These are phyloP conservation scores for Eulemur coronatus DNA, from an alignment of 2,797 vertebrate species.

Conservation along the genomic window DNA sequence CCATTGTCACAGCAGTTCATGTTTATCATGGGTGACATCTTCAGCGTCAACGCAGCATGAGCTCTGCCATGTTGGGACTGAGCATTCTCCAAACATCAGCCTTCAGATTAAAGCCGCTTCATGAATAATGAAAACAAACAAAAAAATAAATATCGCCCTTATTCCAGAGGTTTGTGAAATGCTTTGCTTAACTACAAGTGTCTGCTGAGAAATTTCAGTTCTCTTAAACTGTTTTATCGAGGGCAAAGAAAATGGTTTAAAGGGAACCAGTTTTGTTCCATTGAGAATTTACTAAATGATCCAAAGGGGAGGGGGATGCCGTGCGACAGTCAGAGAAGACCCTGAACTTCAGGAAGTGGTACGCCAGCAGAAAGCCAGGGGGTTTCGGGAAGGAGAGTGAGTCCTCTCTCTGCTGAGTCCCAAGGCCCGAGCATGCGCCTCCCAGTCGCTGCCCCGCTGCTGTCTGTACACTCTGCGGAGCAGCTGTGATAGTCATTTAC, in stretches of 20 bases:
- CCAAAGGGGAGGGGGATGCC: conserved; percentile 39
- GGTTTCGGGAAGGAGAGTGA: not conserved
- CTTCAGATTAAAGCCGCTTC: conserved; percentile 72
- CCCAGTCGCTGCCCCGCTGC: not conserved
- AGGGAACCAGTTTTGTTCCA: conserved; percentile 61
- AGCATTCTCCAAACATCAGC: conserved; percentile 69
- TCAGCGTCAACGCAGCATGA: conserved; percentile 75
- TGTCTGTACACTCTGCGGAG: not conserved
- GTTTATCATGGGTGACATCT: conserved; percentile 83
- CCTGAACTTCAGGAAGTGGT: not conserved
- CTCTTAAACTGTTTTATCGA: conserved; percentile 69
- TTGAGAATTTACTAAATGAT: conserved; percentile 65
- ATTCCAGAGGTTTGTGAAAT: conserved; percentile 65
- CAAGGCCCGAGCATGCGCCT: not conserved
- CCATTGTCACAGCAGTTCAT: conserved; percentile 80
- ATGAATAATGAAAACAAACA: conserved; percentile 80
- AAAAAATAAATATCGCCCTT: conserved; percentile 75
- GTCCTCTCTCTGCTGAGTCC: not conserved
- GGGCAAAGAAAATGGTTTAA: conserved; percentile 44
- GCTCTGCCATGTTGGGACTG: conserved; percentile 65
- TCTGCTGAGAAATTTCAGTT: conserved; percentile 67
- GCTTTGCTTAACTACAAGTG: conserved; percentile 76
- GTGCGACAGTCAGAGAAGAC: not conserved
- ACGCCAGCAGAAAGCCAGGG: conserved; percentile 32
- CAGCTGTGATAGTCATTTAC: conserved; percentile 58